Percentiles rank a stretch among this genome's conserved stretches.
Evolutionary conservation across 2,113 vertebrate genomes (phyloP).

Genomic region (Gallinago undulata): DNA sequence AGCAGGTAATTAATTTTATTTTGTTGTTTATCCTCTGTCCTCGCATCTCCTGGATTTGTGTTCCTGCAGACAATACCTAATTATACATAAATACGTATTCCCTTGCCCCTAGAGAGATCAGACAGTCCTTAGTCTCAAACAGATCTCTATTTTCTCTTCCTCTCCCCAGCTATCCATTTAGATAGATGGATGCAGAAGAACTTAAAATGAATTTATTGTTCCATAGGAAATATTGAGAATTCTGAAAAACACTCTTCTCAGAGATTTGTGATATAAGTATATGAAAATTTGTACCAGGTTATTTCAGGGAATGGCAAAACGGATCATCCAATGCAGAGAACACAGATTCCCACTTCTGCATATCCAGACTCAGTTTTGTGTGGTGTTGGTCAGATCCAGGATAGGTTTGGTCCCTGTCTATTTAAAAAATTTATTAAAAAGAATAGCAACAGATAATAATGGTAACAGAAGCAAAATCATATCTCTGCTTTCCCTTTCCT

Average conservation of each 20-base stretch:
- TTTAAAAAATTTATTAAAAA: neutral
- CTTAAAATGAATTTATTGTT: neutral
- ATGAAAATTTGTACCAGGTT: neutral
- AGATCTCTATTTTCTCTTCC: neutral
- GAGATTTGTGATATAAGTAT: fast-evolving
- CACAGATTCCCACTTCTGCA: neutral
- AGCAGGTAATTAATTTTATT: neutral
- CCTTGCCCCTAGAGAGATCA: neutral
- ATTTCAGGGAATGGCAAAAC: neutral
- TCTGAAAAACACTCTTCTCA: neutral
- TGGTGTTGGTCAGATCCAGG: neutral
- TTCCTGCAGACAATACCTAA: neutral
- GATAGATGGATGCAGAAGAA: neutral
- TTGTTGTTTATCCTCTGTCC: neutral
- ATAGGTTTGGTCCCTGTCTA: neutral
- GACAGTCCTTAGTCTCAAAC: neutral
- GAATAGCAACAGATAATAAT: neutral
- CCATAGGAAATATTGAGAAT: neutral
- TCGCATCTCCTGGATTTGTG: neutral
- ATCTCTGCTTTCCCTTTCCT: neutral
- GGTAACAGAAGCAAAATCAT: neutral
- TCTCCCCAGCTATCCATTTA: neutral
- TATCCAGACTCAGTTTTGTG: neutral
- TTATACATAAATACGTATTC: neutral
- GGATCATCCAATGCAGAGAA: neutral